Conservation (phyloP, 2,113 vertebrate genomes). For the Parotia lawesii region DNA sequence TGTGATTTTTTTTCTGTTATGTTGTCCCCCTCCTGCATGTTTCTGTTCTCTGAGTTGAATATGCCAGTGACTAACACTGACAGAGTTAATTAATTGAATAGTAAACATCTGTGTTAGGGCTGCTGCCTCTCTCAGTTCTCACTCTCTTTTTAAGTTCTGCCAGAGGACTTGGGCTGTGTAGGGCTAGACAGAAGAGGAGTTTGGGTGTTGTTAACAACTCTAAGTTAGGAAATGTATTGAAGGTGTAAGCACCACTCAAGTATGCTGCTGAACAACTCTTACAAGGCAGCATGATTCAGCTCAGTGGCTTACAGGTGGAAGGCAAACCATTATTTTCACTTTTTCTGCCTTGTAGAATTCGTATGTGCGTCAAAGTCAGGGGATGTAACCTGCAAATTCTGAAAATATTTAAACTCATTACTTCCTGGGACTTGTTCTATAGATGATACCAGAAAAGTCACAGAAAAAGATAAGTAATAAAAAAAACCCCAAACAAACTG, state of each 20-base stretch:
- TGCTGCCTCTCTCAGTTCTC: not conserved
- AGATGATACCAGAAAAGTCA: not conserved
- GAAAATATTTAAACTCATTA: not conserved
- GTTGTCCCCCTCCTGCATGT: not conserved
- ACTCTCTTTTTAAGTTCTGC: not conserved
- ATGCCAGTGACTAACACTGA: not conserved
- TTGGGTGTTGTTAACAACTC: not conserved
- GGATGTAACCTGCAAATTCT: not conserved
- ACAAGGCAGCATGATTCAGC: not conserved
- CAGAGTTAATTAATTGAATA: not conserved
- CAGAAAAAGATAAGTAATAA: not conserved
- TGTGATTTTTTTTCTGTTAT: not conserved
- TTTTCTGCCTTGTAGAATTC: not conserved
- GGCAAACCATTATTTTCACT: not conserved
- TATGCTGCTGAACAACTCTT: not conserved
- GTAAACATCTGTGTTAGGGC: not conserved
- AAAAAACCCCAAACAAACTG: accelerated
- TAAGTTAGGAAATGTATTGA: not conserved
- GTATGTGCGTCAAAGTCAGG: not conserved
- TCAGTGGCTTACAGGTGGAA: not conserved
- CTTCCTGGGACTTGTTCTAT: not conserved
- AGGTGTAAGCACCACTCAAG: not conserved
- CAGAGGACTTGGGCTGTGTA: not conserved
- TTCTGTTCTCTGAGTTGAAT: not conserved
- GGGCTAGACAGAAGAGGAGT: not conserved